phyloP scores from a whole-genome alignment of 2,113 vertebrate genomes.

The Grus americana region DNA sequence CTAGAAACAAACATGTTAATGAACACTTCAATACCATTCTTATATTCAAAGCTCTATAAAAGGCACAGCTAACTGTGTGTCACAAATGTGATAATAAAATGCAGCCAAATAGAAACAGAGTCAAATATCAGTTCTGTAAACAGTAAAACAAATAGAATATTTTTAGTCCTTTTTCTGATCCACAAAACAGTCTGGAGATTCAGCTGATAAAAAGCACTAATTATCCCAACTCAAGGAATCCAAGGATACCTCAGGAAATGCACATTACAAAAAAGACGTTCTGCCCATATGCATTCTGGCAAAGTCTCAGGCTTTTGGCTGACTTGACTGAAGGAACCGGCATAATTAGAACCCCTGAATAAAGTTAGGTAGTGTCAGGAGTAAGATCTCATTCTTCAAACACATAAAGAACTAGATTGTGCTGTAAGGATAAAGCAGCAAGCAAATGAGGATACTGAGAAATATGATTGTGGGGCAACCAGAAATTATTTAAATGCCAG shows the following conservation, averaged over 20 bases:
- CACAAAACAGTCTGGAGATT: not conserved
- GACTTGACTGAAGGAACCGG: not conserved
- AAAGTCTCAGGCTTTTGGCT: not conserved
- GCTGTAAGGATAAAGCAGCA: not conserved
- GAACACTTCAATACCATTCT: not conserved
- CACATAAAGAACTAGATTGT: not conserved
- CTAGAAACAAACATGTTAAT: conserved; percentile 47
- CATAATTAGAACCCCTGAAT: not conserved
- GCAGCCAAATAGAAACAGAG: conserved; percentile 27
- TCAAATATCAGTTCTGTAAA: conserved; percentile 7
- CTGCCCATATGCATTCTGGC: not conserved
- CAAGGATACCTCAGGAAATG: not conserved
- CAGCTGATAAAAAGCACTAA: conserved; percentile 34
- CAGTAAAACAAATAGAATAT: conserved; percentile 8
- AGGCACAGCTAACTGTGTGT: conserved; percentile 2
- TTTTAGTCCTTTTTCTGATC: conserved; percentile 10
- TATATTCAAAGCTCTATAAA: not conserved
- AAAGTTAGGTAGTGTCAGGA: not conserved
- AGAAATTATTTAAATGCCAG: not conserved
- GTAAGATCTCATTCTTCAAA: not conserved
- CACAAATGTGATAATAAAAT: conserved; percentile 12
- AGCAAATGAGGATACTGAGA: not conserved
- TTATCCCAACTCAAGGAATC: not conserved
- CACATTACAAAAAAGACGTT: not conserved
- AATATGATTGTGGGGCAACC: not conserved